Percentiles rank a stretch among this genome's conserved stretches.
Conservation (phyloP, 2,888 invertebrate genomes). For the Sceliomorpha sp. region DNA sequence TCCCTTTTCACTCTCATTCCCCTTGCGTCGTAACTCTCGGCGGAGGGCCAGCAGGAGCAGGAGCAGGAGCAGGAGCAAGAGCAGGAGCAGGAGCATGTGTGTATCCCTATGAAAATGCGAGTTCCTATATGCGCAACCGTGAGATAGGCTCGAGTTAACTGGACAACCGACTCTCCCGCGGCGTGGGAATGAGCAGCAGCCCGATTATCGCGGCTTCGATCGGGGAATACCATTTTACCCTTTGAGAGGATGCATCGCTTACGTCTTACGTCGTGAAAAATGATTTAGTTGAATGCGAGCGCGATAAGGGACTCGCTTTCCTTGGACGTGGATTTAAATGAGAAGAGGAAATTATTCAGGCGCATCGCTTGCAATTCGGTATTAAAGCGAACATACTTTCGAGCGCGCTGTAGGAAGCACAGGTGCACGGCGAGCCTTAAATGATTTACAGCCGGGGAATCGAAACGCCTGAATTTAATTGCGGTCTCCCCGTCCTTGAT, state of each 20-base stretch:
- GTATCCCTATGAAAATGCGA: slow-evolving; percentile 11
- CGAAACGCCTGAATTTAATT: slow-evolving; percentile 11
- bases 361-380: slow-evolving; percentile 12
- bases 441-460: slow-evolving; percentile 7
- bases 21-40: not conserved
- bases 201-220: slow-evolving; percentile 57
- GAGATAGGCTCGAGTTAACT: slow-evolving; percentile 16
- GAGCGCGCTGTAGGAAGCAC: slow-evolving; percentile 1
- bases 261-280: slow-evolving; percentile 17
- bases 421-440: slow-evolving; percentile 2
- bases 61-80: too few species aligned
- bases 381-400: not conserved
- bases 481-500: not conserved
- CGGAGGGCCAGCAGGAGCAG: too few species aligned
- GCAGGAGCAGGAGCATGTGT: not conserved
- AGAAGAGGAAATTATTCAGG: slow-evolving; percentile 7
- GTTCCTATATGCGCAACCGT: slow-evolving; percentile 11
- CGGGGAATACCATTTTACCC: slow-evolving; percentile 45
- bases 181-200: slow-evolving; percentile 52
- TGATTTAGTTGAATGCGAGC: slow-evolving; percentile 26
- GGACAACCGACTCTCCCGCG: slow-evolving; percentile 37
- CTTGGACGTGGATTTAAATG: slow-evolving; percentile 11
- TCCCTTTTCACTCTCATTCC: not conserved
- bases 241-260: slow-evolving; percentile 14
- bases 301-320: slow-evolving; percentile 20